A percentile compares a stretch with the other conserved stretches of the same genome.
These are phyloP conservation scores for Echeneis naucrates DNA, from an alignment of 2,797 vertebrate species.

Conservation along the genomic window DNA sequence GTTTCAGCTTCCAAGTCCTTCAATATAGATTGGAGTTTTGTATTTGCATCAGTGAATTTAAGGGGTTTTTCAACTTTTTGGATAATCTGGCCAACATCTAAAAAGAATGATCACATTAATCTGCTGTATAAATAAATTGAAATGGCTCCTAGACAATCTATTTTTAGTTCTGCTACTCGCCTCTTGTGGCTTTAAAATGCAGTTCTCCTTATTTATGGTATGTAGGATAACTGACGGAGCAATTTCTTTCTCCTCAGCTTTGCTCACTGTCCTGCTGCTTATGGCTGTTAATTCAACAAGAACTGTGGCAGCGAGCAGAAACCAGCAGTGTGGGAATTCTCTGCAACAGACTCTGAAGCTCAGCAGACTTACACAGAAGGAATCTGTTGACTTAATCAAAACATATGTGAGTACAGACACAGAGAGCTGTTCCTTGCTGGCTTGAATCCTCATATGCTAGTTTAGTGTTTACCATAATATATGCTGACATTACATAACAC, in stretches of 20 bases:
- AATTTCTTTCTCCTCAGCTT: constrained; percentile 70
- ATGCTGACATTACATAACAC: background rate
- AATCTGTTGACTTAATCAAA: constrained; percentile 75
- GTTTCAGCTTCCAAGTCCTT: constrained; percentile 11
- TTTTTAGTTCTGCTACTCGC: constrained; percentile 24
- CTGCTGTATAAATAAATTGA: too few relatives aligned
- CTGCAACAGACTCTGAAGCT: constrained; percentile 69
- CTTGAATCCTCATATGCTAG: constrained; percentile 8
- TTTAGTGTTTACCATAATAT: background rate
- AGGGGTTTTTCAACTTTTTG: background rate
- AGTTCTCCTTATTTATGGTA: constrained; percentile 47
- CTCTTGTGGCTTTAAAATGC: constrained; percentile 53
- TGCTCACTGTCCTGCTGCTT: constrained; percentile 79
- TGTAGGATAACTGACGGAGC: constrained; percentile 62
- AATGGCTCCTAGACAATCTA: constrained; percentile 12
- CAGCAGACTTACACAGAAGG: constrained; percentile 69
- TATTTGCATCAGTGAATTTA: constrained; percentile 14
- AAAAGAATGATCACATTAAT: background rate
- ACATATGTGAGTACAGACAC: constrained; percentile 81
- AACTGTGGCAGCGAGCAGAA: constrained; percentile 50
- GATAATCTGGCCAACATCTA: background rate
- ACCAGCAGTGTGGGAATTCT: constrained; percentile 62
- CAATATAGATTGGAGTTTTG: background rate
- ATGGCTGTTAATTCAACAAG: constrained; percentile 71
- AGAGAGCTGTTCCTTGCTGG: constrained; percentile 25